Base-by-base conservation (phyloP, 2,888 invertebrate genomes). In the Reticulitermes lucifugus region DNA sequence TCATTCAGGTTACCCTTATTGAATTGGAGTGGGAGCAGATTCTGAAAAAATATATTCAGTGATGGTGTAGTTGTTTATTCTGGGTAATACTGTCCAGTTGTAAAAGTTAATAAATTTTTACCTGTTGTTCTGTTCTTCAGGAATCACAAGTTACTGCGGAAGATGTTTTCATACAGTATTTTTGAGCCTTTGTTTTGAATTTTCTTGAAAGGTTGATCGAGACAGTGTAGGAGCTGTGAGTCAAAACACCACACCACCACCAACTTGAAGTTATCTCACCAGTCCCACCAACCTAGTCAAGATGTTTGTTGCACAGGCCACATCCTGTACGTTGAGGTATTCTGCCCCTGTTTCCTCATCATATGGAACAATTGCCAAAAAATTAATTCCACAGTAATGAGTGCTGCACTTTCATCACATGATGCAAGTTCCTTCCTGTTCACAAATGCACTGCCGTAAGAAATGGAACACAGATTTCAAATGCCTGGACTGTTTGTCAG, bases 401-500 rank as follows among this genome's bases (percentile, higher is more conserved):
- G 80, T 70, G 79, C 86, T 81, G 73, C 73, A 75, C 70, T 85
- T 83, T 46, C 65, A 75, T 77, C 75, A 80, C 83, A 83, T 83
- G 82, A 84, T 71, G 35, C 51, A 75, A 85, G 85, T 86, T 86
- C 85, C 86, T 85, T 85, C 85, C 83, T 25, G 75, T 86, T 83
- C 81, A 83, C 80, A 84, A 85, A 86, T 86, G 84, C 86, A 86
- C 86, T 86, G 86, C 86, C 86, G 83, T 83, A 84, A 84, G 59
- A 83, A 85, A 84, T 29, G 75, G 65, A 65, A n/a, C 65, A 65
- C 41, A 21, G 60, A 84, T 35, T 25, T 43, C 22, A n/a, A 14
- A 77, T 77, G 51, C 51, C 77, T 77, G 77, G 77, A 77, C 77
- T 77, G 77, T n/a, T 25, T 6, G 25, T 65, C 5, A n/a, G 65